Conservation (phyloP, 1,140 invertebrate genomes). For the Caenorhabditis briggsae region DNA sequence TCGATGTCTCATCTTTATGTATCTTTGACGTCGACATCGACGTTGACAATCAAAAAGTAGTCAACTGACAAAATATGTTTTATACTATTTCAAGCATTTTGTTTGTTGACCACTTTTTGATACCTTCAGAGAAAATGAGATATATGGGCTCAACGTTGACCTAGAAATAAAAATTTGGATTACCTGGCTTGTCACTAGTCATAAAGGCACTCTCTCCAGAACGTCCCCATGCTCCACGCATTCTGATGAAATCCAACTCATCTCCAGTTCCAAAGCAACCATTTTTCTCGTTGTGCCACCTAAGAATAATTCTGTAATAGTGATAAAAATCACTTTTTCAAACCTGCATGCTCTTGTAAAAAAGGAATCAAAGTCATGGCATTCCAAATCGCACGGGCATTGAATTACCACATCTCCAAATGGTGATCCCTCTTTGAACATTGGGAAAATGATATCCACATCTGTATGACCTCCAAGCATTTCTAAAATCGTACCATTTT, state of each 20-base stretch:
- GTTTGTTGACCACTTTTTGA: too few relatives aligned
- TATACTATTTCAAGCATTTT: too few relatives aligned
- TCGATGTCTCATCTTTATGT: too few relatives aligned
- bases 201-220: constrained; percentile 70
- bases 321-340: background rate
- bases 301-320: background rate
- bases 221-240: constrained; percentile 69
- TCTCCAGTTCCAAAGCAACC: constrained; percentile 64
- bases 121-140: too few relatives aligned
- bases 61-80: too few relatives aligned
- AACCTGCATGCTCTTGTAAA: constrained; percentile 67
- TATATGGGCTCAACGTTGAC: too few relatives aligned
- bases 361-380: constrained; percentile 70
- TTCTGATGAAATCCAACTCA: constrained; percentile 71
- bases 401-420: constrained; percentile 70
- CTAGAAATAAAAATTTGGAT: background rate
- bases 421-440: constrained; percentile 70
- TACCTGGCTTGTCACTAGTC: constrained; percentile 33
- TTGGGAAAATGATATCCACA: constrained; percentile 68
- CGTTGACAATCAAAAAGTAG: too few relatives aligned
- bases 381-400: constrained; percentile 72
- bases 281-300: constrained; percentile 72
- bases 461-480: constrained; percentile 71
- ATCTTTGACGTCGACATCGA: too few relatives aligned
- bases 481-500: constrained; percentile 62